phyloP scores from a whole-genome alignment of 2,888 invertebrate species.

The Nephrotoma guestfalica region DNA sequence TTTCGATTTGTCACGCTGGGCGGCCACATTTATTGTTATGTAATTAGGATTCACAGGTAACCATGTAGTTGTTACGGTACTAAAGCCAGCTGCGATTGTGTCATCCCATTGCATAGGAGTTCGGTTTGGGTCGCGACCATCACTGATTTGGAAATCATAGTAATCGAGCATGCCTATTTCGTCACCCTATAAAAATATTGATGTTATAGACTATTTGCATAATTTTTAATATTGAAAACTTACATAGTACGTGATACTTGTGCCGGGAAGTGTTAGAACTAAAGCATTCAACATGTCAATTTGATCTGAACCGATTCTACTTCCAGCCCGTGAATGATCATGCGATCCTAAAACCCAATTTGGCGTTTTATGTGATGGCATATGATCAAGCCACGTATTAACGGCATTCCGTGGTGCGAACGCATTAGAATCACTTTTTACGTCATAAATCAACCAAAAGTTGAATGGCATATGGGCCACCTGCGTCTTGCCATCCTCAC shows the following conservation, averaged over 20 bases:
- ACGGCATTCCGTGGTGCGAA: constrained; percentile 35
- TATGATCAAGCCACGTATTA: constrained; percentile 37
- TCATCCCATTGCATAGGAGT: constrained; percentile 47
- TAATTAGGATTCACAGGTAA: constrained; percentile 39
- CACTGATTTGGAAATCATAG: constrained; percentile 25
- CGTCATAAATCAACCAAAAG: constrained; percentile 37
- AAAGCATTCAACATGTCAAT: constrained; percentile 55
- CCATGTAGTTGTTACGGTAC: constrained; percentile 18
- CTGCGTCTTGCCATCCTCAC: constrained; percentile 21
- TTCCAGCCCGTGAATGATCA: constrained; percentile 43
- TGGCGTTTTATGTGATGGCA: constrained; percentile 37
- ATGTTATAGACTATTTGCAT: not conserved
- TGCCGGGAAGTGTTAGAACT: constrained; percentile 57
- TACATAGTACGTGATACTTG: constrained; percentile 61
- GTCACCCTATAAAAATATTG: constrained; percentile 37
- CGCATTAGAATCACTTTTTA: constrained; percentile 34
- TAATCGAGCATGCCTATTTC: constrained; percentile 50
- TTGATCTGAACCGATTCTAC: constrained; percentile 46
- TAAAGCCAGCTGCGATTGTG: constrained; percentile 28
- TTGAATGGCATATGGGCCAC: constrained; percentile 45
- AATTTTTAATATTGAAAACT: not conserved
- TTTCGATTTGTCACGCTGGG: constrained; percentile 26
- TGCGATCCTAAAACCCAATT: constrained; percentile 43
- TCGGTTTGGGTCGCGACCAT: constrained; percentile 38
- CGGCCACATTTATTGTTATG: constrained; percentile 38